Base-by-base conservation (phyloP, 2,797 vertebrate species). In the Gymnoscopelus braueri region DNA sequence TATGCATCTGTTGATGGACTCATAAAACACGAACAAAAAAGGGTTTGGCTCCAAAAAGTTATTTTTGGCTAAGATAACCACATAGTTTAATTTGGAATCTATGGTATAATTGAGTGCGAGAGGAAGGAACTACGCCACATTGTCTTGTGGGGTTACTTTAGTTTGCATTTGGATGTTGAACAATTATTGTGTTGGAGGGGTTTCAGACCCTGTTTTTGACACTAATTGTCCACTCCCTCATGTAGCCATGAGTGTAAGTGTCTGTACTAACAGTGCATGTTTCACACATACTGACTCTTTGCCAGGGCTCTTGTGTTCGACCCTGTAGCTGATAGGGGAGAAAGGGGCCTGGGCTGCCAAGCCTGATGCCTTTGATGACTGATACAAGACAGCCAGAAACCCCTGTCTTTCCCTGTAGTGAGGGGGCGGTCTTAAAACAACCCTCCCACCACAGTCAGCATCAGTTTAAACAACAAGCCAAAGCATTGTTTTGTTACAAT, bases 391-490 rank as follows among this genome's bases (percentile, higher is more conserved):
- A 91, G 90, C 72, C 72, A 72, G 57, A 88, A 71, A 67, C 69
- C 80, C 72, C 65, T 81, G 54, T 84, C 69, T 82, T 79, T 87
- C 81, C 83, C 74, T 71, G 47, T 19, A 83, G 67, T 87, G 86
- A 85, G 89, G 39, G 88, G 91, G 87, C 71, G 81, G 75, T 75
- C 71, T 90, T 90, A 82, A 89, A 92, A 89, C 89, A 92, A 89
- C 90, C 75, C 39, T 39, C 61, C 76, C 69, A 72, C 39, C 72
- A 61, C 80, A 78, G 79, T 83, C 82, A 85, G 81, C 80, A 60
- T 88, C 82, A 75, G 56, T 83, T 87, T 78, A 89, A 91, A 90
- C 85, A 81, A 44, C 39, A 89, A 85, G 81, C 81, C 73, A 61
- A 57, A 14, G 24, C 84, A 84, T 91, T 92, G 89, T 92, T 88